Conservation (phyloP, 2,888 invertebrate genomes). For the Dynastes grantii region DNA sequence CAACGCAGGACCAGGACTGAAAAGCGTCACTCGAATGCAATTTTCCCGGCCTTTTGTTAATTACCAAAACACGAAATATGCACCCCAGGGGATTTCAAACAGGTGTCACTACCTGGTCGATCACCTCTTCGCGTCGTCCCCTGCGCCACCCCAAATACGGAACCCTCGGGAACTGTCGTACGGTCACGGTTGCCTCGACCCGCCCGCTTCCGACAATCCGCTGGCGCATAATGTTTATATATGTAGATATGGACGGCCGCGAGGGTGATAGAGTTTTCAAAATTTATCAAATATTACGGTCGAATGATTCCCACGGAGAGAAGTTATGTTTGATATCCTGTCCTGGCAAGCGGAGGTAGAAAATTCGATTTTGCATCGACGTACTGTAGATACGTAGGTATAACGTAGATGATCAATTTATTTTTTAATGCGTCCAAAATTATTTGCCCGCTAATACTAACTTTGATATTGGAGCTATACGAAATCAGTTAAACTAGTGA, state of each 20-base stretch:
- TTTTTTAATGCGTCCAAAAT: neutral
- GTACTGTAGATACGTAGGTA: neutral
- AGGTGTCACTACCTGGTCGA: slow-evolving; percentile 40
- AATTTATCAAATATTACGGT: slow-evolving; percentile 32
- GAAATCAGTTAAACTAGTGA: too few relatives aligned
- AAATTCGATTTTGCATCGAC: neutral
- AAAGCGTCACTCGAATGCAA: slow-evolving; percentile 16
- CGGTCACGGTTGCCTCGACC: neutral
- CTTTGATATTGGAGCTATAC: too few relatives aligned
- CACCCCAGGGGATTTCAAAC: slow-evolving; percentile 12
- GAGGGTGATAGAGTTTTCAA: slow-evolving; percentile 26
- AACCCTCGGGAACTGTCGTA: slow-evolving; percentile 8
- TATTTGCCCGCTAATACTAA: neutral
- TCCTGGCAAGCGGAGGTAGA: slow-evolving; percentile 4
- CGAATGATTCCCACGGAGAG: slow-evolving; percentile 28
- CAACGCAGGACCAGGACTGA: neutral
- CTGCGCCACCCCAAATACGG: neutral
- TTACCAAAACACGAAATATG: slow-evolving; percentile 32
- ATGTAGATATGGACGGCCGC: neutral
- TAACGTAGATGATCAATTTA: neutral
- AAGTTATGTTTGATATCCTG: slow-evolving; percentile 16
- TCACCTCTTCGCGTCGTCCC: slow-evolving; percentile 4
- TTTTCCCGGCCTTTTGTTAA: slow-evolving; percentile 28
- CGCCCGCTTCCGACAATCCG: neutral
- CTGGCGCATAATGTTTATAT: slow-evolving; percentile 29